A percentile compares a stretch with the other conserved stretches of the same genome.
Evolutionary conservation across 2,797 vertebrate genomes (phyloP).

Genomic region (Melanogrammus aeglefinus): DNA sequence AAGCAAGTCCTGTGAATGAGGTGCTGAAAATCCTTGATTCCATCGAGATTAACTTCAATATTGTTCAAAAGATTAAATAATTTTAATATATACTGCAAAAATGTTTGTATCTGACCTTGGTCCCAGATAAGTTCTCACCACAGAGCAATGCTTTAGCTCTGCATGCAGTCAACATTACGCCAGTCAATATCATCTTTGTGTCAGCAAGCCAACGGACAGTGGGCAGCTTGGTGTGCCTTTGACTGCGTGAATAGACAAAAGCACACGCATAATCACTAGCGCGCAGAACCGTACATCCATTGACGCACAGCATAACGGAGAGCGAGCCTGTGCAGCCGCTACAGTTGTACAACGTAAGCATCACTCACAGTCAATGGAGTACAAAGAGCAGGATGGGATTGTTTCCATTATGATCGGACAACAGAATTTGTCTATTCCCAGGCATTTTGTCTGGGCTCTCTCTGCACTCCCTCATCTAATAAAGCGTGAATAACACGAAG

Average conservation of each 20-base stretch:
- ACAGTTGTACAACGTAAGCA: not conserved
- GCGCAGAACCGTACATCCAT: not conserved
- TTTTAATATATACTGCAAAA: not conserved
- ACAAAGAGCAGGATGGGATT: not conserved
- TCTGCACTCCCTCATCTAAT: slow-evolving; percentile 43
- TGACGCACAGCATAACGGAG: not conserved
- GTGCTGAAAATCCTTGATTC: not conserved
- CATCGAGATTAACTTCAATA: not conserved
- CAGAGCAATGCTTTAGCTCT: no score
- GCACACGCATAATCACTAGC: not conserved
- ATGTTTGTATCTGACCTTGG: not conserved
- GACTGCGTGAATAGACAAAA: not conserved
- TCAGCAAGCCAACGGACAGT: not conserved
- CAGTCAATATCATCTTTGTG: not conserved
- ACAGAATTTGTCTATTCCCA: slow-evolving; percentile 12
- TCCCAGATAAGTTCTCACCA: not conserved
- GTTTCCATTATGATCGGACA: not conserved
- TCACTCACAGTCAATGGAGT: not conserved
- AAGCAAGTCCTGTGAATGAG: not conserved
- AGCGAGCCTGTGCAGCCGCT: not conserved
- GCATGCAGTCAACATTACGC: not conserved
- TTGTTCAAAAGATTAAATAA: not conserved
- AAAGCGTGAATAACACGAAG: slow-evolving; percentile 38
- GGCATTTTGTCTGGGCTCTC: slow-evolving; percentile 33
- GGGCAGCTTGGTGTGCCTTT: no score